Conservation (phyloP, 1,140 invertebrate species). For the Orchestia grillus region DNA sequence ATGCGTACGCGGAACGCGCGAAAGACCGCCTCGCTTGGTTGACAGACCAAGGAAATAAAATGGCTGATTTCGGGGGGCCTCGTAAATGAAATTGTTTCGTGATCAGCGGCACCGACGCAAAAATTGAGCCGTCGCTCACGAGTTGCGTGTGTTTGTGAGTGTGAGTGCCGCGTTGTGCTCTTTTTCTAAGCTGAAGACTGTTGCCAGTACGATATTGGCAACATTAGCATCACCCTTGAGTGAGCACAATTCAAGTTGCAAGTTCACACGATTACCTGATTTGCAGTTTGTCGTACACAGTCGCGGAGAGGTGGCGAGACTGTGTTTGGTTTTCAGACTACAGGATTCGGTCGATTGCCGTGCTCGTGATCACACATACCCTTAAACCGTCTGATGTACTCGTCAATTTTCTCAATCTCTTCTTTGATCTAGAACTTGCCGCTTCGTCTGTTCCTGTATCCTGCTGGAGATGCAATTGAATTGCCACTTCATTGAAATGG, state of each 20-base stretch:
- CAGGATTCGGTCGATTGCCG: background rate
- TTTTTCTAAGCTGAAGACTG: background rate
- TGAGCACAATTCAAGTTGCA: background rate
- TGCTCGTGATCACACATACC: background rate
- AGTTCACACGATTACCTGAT: conserved; percentile 4
- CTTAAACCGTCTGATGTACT: background rate
- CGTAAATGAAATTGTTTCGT: conserved; percentile 20
- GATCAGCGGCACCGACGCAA: conserved; percentile 30
- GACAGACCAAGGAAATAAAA: conserved; percentile 54
- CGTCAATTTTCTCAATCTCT: background rate
- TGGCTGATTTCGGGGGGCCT: background rate
- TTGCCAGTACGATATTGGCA: background rate
- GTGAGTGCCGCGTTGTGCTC: background rate
- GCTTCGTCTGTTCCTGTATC: background rate
- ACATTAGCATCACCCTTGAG: background rate
- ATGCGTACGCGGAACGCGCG: background rate
- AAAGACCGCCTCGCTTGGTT: background rate
- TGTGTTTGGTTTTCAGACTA: background rate
- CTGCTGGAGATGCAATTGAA: background rate
- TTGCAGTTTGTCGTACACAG: background rate
- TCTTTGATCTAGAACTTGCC: background rate
- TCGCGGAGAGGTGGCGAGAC: background rate
- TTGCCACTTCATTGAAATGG: background rate
- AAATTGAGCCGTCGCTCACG: conserved; percentile 29
- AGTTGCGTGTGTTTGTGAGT: background rate